These are phyloP conservation scores for Eupeodes corollae DNA, from an alignment of 1,140 invertebrate genomes.

Conservation along the genomic window DNA sequence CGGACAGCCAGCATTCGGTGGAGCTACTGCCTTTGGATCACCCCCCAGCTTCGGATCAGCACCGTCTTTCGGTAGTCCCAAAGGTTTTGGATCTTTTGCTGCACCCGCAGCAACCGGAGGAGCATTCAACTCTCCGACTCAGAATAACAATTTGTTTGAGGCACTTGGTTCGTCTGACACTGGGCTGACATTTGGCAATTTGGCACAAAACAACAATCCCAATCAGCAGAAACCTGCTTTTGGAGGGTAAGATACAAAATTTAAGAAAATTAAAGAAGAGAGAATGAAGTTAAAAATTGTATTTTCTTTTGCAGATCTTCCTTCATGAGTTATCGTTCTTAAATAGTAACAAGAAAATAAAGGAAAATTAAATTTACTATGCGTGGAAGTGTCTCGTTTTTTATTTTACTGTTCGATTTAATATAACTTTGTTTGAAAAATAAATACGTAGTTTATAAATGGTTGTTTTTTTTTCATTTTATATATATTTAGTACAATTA, in stretches of 20 bases:
- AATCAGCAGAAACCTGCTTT: conserved; percentile 32
- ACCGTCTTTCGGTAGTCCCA: conserved; percentile 40
- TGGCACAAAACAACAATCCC: conserved; percentile 40
- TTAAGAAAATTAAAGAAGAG: no score
- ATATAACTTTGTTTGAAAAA: no score
- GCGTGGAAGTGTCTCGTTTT: no score
- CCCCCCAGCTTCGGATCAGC: conserved; percentile 41
- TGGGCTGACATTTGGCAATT: conserved; percentile 43
- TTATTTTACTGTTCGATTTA: no score
- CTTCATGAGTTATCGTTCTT: no score
- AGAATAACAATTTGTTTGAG: conserved; percentile 42
- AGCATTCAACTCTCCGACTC: conserved; percentile 26
- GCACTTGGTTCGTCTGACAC: conserved; percentile 43
- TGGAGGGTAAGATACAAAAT: conserved; percentile 32
- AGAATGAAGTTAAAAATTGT: no score
- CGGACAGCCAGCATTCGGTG: conserved; percentile 27
- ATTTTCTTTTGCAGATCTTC: no score
- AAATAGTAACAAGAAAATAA: no score
- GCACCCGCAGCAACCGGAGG: conserved; percentile 12
- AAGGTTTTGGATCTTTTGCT: conserved; percentile 38
- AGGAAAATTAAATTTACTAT: no score
- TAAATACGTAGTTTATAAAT: no score
- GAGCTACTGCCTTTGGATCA: conserved; percentile 37
- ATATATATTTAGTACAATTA: no score
- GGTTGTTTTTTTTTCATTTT: no score